phyloP scores from a whole-genome alignment of 2,113 vertebrate species.

The Pao palembangensis region DNA sequence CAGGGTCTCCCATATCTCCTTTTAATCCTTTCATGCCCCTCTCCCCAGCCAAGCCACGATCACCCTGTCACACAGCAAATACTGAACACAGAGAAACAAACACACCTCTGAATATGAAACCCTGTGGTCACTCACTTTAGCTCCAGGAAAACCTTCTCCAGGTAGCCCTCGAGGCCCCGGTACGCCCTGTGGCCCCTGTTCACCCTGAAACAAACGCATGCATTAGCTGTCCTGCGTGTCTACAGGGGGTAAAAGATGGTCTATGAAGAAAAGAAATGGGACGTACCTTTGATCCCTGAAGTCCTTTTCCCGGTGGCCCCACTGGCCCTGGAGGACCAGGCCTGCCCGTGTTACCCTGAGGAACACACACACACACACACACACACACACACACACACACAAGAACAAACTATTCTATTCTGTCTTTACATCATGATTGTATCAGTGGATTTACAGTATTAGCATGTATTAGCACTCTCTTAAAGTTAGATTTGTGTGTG shows the following conservation, averaged over 20 bases:
- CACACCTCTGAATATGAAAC: neutral
- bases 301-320: conserved; percentile 82
- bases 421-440: too few species aligned
- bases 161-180: conserved; percentile 80
- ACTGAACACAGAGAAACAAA: neutral
- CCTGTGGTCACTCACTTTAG: conserved; percentile 73
- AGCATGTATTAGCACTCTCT: neutral
- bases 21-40: conserved; percentile 83
- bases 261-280: neutral
- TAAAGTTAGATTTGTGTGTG: too few species aligned
- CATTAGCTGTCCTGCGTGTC: neutral
- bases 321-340: conserved; percentile 76
- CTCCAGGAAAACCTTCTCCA: conserved; percentile 84
- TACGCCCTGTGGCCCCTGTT: conserved; percentile 82
- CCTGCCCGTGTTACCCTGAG: conserved; percentile 79
- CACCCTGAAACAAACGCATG: conserved; percentile 73
- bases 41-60: conserved; percentile 79
- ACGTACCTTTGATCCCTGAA: conserved; percentile 86
- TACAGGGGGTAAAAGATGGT: neutral
- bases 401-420: neutral
- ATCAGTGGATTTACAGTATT: too few species aligned
- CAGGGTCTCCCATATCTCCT: conserved; percentile 81
- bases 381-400: neutral
- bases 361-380: neutral
- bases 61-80: conserved; percentile 70